Conservation (phyloP, 1,140 invertebrate species). For the Diorhabda elongata region DNA sequence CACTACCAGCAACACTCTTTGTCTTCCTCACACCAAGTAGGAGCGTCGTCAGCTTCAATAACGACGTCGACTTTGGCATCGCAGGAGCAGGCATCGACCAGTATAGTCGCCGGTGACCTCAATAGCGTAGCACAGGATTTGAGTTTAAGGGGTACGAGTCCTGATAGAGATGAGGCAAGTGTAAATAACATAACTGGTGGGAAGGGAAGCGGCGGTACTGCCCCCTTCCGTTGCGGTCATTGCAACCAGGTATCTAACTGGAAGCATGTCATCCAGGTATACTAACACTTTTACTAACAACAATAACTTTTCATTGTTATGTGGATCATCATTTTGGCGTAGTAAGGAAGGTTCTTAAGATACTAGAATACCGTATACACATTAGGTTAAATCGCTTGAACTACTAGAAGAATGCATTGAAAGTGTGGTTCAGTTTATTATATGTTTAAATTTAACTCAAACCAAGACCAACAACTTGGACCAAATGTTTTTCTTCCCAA, state of each 20-base stretch:
- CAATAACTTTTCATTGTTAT: conserved; percentile 18
- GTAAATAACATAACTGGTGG: conserved; percentile 40
- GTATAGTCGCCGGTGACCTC: neutral
- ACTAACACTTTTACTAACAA: conserved; percentile 46
- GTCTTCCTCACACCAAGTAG: conserved; percentile 29
- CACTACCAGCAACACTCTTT: conserved; percentile 50
- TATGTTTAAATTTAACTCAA: no score
- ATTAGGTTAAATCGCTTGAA: no score
- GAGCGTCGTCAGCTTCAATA: conserved; percentile 19
- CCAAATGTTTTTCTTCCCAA: no score
- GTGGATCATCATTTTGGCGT: neutral
- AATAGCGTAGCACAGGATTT: conserved; percentile 27
- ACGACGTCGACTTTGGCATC: conserved; percentile 8
- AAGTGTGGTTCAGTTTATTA: no score
- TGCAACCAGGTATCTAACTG: conserved; percentile 73
- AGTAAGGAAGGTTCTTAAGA: neutral
- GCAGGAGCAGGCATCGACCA: conserved; percentile 15
- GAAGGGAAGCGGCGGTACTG: conserved; percentile 27
- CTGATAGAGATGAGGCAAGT: conserved; percentile 47
- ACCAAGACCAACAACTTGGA: no score
- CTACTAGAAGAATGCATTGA: no score
- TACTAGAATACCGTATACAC: no score
- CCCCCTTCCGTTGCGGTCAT: conserved; percentile 66
- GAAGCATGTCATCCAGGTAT: conserved; percentile 77
- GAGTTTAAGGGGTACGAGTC: conserved; percentile 38